Evolutionary conservation across 2,113 vertebrate species (phyloP), one percentile per base, ranked within the genome.

Genomic region (Thunnus maccoyii): DNA sequence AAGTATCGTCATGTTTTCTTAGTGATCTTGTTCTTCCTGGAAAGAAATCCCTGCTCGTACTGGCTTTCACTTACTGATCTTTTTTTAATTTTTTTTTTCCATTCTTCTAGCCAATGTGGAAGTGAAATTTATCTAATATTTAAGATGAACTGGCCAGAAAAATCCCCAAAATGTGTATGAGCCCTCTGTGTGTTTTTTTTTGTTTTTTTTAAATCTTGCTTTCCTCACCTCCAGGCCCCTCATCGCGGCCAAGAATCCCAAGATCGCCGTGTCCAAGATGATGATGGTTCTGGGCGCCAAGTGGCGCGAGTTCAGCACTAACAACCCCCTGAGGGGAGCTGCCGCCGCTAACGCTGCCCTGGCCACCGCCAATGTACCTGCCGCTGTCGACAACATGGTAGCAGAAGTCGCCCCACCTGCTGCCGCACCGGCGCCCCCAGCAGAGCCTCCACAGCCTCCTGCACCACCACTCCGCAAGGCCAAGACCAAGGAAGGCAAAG

Each of bases 241-340:
- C 57, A 99, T 99, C 3, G 98, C 98, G 79, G 97, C 97, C 75
- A 99, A 99, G 93, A 99, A 99, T 91, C 98, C 98, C 70, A 99
- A 99, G 94, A 99, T 99, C 44, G 98, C 98, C 0, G 98, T 99
- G 70, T 99, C 98, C 3, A 99, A 99, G 94, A 99, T 99, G 98
- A 99, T 99, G 98, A 99, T 99, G 98, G 98, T 99, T 32, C 58
- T 99, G 80, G 98, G 98, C 4, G 98, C 98, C 1, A 99, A 99
- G 88, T 99, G 98, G 98, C 96, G 98, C 0, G 98, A 99, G 83
- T 99, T 99, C 52, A 99, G 98, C 91, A 99, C 98, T 70, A 99
- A 99, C 92, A 99, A 99, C 85, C 98, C 98, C 0, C 96, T 99
- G 78, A 97, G 98, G 72, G 98, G 98, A 77, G 97, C 97, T 5